A percentile compares a stretch with the other conserved stretches of the same genome.
Evolutionary conservation across 2,888 invertebrate genomes (phyloP).

Genomic region (Hartigia nigra): DNA sequence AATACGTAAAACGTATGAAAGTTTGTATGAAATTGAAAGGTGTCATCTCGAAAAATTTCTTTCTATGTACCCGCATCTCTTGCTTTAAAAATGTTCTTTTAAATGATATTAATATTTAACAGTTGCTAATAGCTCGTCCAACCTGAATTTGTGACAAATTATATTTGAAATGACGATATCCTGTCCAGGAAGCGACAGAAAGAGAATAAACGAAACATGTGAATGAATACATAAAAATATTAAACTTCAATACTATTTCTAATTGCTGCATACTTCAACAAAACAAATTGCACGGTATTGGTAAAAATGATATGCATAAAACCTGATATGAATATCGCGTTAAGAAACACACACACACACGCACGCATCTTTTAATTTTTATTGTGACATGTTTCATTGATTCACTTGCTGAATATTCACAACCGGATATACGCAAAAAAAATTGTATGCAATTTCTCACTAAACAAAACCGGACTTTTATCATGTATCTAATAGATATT

Average conservation of each 20-base stretch:
- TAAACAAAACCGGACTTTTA: background rate
- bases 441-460: background rate
- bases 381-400: background rate
- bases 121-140: conserved; percentile 30
- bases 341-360: background rate
- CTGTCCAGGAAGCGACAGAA: background rate
- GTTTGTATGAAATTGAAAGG: background rate
- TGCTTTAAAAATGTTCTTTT: conserved; percentile 38
- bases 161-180: conserved; percentile 16
- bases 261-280: background rate
- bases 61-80: conserved; percentile 18
- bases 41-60: background rate
- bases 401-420: background rate
- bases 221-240: background rate
- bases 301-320: background rate
- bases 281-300: background rate
- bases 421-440: background rate
- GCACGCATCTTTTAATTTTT: background rate
- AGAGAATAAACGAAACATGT: background rate
- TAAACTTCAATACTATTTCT: background rate
- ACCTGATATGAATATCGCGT: background rate
- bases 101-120: conserved; percentile 45
- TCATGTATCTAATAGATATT: background rate
- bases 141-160: conserved; percentile 40
- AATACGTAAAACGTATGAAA: background rate